Conservation (phyloP, 2,797 vertebrate genomes). For the Luscinia megarhynchos region DNA sequence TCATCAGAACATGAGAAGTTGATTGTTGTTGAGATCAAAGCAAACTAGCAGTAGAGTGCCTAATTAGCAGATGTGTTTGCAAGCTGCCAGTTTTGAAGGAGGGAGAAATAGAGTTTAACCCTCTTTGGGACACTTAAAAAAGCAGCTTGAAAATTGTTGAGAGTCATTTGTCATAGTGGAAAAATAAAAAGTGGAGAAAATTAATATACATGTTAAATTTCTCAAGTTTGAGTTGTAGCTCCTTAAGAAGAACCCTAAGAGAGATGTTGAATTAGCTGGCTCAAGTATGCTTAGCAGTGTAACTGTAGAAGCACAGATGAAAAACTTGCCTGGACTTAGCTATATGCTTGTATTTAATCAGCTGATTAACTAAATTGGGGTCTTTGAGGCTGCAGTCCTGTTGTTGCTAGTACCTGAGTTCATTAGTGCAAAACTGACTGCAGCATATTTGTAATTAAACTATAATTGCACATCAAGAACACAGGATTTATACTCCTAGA, state of each 20-base stretch:
- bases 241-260: neutral
- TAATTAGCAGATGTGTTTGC: constrained; percentile 25
- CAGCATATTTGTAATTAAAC: neutral
- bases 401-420: neutral
- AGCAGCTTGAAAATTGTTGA: neutral
- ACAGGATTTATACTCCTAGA: neutral
- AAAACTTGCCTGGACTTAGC: neutral
- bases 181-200: neutral
- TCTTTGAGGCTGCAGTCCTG: neutral
- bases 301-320: neutral
- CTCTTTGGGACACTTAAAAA: neutral
- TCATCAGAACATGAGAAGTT: neutral
- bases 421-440: neutral
- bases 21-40: constrained; percentile 57
- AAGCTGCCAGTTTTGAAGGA: constrained; percentile 16
- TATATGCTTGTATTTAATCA: neutral
- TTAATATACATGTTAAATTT: neutral
- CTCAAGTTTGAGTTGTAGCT: neutral
- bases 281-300: neutral
- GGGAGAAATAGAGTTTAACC: neutral
- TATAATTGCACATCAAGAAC: neutral
- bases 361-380: neutral
- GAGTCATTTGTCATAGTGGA: neutral
- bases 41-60: neutral
- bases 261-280: neutral